Base-by-base conservation (phyloP, 2,113 vertebrate species). In the Poeciliopsis turrubarensis region DNA sequence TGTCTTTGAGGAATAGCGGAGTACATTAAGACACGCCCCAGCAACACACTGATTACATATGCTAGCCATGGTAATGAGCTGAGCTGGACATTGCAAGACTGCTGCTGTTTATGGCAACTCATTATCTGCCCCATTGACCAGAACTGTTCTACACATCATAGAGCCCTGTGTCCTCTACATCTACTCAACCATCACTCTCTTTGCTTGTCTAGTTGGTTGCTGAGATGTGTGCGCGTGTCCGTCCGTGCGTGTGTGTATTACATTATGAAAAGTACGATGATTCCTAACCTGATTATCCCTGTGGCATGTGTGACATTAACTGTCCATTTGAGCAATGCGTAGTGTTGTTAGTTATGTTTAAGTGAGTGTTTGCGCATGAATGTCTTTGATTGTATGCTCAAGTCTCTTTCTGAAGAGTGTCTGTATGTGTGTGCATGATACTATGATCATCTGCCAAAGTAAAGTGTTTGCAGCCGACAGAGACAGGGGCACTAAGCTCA, bases 111-210 rank as follows among this genome's bases (percentile, higher is more conserved):
- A 93, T 93, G 91, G 91, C 83, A 92, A 93, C 91, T 92, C 92
- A 93, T 93, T 93, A 93, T 93, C 91, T 91, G 92, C 91, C 90
- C 92, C 92, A 93, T 93, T 93, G 92, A 93, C 91, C 91, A 93
- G 89, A 91, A 92, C 90, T 92, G 89, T 89, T 92, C 91, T 86
- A 87, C 92, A 92, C 92, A 91, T 91, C 89, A 92, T 84, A 87
- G 91, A 91, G 75, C 74, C 87, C 84, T 54, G 87, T 93, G 92
- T 93, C 92, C 92, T 93, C 87, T 92, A 91, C 90, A 83, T 81
- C 86, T 85, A 85, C 75, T 87, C 88, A 26, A 87, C 82, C 89
- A 87, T 92, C 86, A 89, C 89, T 86, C 83, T 88, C 83, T 76
- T 78, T 41, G 44, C 90, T 82, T 85, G 84, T 84, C 87, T 84